Evolutionary conservation across 2,797 vertebrate genomes (phyloP).

Genomic region (Melanotaenia pygmaea): DNA sequence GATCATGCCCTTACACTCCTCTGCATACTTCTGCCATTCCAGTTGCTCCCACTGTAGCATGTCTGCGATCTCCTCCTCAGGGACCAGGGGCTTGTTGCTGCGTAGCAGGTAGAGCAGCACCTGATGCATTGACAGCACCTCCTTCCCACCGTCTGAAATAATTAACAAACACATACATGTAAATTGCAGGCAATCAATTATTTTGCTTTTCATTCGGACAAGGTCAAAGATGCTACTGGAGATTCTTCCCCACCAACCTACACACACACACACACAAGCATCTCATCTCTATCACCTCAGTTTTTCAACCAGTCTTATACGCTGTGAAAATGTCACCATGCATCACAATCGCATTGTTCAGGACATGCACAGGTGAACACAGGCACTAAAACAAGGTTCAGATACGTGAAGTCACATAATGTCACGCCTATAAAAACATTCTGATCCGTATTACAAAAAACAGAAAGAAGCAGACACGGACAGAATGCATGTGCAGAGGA

Average conservation of each 20-base stretch:
- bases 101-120: conserved; percentile 94
- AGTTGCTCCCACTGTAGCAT: conserved; percentile 99
- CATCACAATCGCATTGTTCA: conserved; percentile 26
- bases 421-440: background rate
- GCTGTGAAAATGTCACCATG: conserved; percentile 24
- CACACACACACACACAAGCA: background rate
- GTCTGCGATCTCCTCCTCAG: conserved; percentile 96
- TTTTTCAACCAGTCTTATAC: conserved; percentile 7
- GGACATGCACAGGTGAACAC: conserved; percentile 16
- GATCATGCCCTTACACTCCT: conserved; percentile 99
- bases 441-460: background rate
- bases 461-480: background rate
- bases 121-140: conserved; percentile 99
- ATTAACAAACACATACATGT: background rate
- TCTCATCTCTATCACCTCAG: background rate
- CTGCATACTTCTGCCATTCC: conserved; percentile 98
- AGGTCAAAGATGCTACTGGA: background rate
- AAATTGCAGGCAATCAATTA: background rate
- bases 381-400: background rate
- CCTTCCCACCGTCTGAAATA: conserved; percentile 92
- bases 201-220: background rate
- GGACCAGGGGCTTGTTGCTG: conserved; percentile 93
- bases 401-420: conserved; percentile 26
- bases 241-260: conserved; percentile 12
- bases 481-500: background rate